Evolutionary conservation across 1,140 invertebrate species (phyloP).

Genomic region (Pseudoatta argentina): DNA sequence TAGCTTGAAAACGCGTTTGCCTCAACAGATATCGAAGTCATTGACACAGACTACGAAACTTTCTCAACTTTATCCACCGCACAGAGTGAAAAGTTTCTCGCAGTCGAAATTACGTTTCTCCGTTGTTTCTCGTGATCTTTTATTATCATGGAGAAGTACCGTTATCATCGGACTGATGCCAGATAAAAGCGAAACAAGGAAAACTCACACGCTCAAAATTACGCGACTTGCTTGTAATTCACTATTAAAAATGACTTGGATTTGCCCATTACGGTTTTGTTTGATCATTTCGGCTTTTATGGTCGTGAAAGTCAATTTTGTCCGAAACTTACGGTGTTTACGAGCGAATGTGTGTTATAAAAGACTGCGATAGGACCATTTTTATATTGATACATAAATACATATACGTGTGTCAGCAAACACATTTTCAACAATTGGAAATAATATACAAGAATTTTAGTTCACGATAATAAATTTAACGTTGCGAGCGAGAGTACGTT

Average conservation of each 20-base stretch:
- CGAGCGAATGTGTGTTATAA: constrained; percentile 2
- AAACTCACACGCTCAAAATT: not conserved
- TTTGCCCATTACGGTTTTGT: constrained; percentile 7
- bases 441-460: not conserved
- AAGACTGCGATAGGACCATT: not conserved
- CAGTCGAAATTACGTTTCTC: constrained; percentile 20
- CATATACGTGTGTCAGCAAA: not conserved
- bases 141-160: constrained; percentile 12
- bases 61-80: not conserved
- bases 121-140: constrained; percentile 1
- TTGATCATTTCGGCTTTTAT: constrained; percentile 48
- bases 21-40: not conserved
- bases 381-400: not conserved
- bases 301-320: constrained; percentile 41
- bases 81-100: constrained; percentile 29
- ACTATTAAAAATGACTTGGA: constrained; percentile 5
- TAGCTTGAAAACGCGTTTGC: not conserved
- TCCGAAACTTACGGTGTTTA: constrained; percentile 29
- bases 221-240: not conserved
- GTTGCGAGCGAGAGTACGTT: not conserved
- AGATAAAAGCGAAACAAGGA: constrained; percentile 41
- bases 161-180: not conserved
- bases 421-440: not conserved
- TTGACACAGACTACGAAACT: constrained; percentile 24
- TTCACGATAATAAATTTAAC: constrained; percentile 15